Percentiles rank a stretch among this genome's conserved stretches.
These are phyloP conservation scores for Eulithis prunata DNA, from an alignment of 2,888 invertebrate genomes.

Conservation along the genomic window DNA sequence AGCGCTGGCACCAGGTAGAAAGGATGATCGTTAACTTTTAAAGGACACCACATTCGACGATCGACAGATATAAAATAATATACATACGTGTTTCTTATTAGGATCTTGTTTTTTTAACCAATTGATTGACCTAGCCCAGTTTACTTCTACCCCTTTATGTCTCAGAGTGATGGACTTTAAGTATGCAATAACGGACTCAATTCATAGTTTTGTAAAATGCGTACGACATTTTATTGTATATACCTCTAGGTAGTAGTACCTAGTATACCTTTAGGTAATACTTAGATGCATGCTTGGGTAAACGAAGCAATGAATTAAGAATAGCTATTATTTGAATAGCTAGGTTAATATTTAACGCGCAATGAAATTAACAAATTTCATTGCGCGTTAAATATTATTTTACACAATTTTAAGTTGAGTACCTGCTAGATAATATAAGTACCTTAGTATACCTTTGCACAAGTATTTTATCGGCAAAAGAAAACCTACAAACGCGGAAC, in stretches of 20 bases:
- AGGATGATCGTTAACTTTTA: slow-evolving; percentile 84
- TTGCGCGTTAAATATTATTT: slow-evolving; percentile 16
- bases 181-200: too few species aligned
- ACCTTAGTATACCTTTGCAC: not conserved
- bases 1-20: slow-evolving; percentile 82
- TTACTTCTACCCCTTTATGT: too few species aligned
- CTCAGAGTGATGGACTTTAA: too few species aligned
- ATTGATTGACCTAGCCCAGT: not conserved
- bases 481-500: slow-evolving; percentile 27
- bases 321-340: not conserved
- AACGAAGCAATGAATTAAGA: slow-evolving; percentile 9
- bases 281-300: not conserved
- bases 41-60: slow-evolving; percentile 63
- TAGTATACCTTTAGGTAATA: too few species aligned
- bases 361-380: too few species aligned
- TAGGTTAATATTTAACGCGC: too few species aligned
- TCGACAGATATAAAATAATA: slow-evolving; percentile 20
- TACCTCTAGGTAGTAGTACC: too few species aligned
- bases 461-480: slow-evolving; percentile 11
- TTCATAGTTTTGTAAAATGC: too few species aligned
- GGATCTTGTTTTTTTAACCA: slow-evolving; percentile 5
- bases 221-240: too few species aligned
- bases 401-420: not conserved
- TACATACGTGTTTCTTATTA: slow-evolving; percentile 9
- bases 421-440: not conserved